Evolutionary conservation across 2,113 vertebrate genomes (phyloP).

Genomic region (Odobenus rosmarus): DNA sequence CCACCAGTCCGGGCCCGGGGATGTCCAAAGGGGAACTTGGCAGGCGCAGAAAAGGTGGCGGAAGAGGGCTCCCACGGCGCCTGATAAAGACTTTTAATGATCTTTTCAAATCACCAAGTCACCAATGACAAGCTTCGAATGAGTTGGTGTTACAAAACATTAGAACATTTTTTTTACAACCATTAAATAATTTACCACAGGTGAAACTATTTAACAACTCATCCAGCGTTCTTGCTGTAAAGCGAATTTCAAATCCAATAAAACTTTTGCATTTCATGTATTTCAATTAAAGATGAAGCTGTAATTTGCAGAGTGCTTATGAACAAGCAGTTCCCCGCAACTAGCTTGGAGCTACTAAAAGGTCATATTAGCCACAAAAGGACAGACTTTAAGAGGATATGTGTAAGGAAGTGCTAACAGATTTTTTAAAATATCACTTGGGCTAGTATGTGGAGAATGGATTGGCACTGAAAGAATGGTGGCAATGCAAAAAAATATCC

Average conservation of each 20-base stretch:
- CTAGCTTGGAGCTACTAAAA: neutral
- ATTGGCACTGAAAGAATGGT: neutral
- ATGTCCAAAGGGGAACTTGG: neutral
- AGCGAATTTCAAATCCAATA: neutral
- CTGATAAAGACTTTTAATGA: neutral
- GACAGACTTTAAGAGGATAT: neutral
- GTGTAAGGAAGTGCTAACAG: neutral
- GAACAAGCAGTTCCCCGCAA: neutral
- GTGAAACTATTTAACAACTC: neutral
- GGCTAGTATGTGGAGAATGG: neutral
- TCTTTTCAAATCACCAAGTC: neutral
- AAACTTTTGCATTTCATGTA: neutral
- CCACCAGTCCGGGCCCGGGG: neutral
- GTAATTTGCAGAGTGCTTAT: neutral
- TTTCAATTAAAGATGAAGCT: neutral
- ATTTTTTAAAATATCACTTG: conserved; percentile 31
- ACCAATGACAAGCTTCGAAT: neutral
- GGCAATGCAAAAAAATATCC: neutral
- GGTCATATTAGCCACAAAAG: neutral
- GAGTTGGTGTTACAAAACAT: neutral
- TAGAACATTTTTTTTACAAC: neutral
- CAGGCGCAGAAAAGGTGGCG: too few relatives aligned
- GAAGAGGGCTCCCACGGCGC: neutral
- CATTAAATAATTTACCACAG: neutral
- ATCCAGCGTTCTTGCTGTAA: neutral